These are phyloP conservation scores for Cephus sareptanus DNA, from an alignment of 2,888 invertebrate species.

Conservation along the genomic window DNA sequence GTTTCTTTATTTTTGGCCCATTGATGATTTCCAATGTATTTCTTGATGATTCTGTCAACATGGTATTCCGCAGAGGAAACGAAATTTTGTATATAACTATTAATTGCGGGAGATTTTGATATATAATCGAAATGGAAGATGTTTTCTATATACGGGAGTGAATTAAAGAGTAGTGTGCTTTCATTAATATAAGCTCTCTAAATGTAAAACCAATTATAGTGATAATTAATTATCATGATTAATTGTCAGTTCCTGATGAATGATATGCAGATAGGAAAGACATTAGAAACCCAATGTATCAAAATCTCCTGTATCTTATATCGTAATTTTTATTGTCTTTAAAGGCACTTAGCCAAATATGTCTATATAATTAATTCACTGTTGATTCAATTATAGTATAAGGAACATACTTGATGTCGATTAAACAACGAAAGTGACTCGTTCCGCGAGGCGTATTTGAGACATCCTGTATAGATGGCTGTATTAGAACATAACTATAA, in stretches of 20 bases:
- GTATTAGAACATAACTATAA: constrained; percentile 1
- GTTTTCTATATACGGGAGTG: neutral
- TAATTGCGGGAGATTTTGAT: neutral
- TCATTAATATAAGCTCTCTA: neutral
- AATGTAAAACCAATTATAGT: neutral
- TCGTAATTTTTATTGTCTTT: neutral
- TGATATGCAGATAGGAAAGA: neutral
- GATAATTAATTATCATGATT: neutral
- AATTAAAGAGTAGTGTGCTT: neutral
- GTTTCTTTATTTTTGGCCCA: neutral
- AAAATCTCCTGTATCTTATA: neutral
- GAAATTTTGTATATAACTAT: neutral
- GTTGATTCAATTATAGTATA: neutral
- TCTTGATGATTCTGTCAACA: neutral
- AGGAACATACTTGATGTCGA: neutral
- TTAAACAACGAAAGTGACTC: neutral
- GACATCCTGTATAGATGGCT: neutral
- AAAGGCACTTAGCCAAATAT: neutral
- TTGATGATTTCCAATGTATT: neutral
- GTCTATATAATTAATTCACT: neutral
- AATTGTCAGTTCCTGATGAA: neutral
- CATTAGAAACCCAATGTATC: neutral
- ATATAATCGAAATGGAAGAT: neutral
- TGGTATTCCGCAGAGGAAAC: neutral
- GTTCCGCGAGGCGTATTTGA: neutral